Evolutionary conservation across 2,113 vertebrate genomes (phyloP), one percentile per base, ranked within the genome.

Genomic region (Hydropotes inermis): DNA sequence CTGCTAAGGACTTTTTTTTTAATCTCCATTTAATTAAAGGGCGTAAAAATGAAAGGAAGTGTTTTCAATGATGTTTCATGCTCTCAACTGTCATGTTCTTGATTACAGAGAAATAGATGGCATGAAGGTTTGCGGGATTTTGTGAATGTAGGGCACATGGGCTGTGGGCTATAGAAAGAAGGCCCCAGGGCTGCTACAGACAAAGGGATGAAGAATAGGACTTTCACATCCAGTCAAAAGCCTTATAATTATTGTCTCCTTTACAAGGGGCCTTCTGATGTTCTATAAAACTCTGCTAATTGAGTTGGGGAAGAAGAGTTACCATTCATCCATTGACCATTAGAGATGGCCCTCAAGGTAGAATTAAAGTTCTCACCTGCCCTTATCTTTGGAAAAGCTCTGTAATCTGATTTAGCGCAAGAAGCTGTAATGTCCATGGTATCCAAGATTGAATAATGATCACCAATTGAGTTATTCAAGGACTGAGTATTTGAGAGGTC

Each of bases 11-110:
- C 84, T 95, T 61, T 47, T 91, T 95, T 97, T 97, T 87, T 89
- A n/a, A 57, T 96, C 55, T 95, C 27, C 55, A 52, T 43, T 95
- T 98, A 97, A 97, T 96, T 96, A 74, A 85, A 88, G 97, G 87
- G 92, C 67, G 12, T 81, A n/a, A 90, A 86, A 81, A 83, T 87
- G 47, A 95, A 97, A 92, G 45, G 50, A 85, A 92, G 87, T 96
- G 94, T 57, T 82, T 82, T 91, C 91, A 97, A 27, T 27, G 58
- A 54, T 54, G 54, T 76, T 58, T 60, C 55, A n/a, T 45, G 30
- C n/a, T 61, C 11, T 55, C 55, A 52, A 90, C 87, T 98, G 79
- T 52, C 85, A 95, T 45, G 58, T 74, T 96, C 78, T 97, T 84
- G 27, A 86, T 95, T 43, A 93, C 70, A 93, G 88, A 54, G 50